Base-by-base conservation (phyloP, 2,888 invertebrate species). In the Amblyjoppa fuscipennis region DNA sequence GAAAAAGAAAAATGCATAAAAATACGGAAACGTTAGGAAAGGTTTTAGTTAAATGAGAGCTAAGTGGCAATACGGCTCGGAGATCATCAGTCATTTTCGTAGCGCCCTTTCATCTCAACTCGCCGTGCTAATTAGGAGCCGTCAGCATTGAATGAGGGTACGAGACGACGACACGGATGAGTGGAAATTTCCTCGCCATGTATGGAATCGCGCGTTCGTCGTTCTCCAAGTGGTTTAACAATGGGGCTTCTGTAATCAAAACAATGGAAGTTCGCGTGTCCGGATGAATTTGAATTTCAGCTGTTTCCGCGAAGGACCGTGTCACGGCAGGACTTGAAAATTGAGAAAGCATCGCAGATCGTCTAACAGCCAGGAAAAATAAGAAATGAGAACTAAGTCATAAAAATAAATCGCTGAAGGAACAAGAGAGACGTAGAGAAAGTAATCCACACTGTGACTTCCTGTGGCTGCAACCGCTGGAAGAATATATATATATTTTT, bases 51-150 rank as follows among this genome's bases (percentile, higher is more conserved):
- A 61, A 34, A 6, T 64, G 41, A 16, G 34, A 31, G 11, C 20
- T 31, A 31, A 45, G 31, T 75, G n/a, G 45, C 38, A 61, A 61
- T 49, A 45, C 61, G 25, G 41, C 31, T 64, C 28, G 61, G 49
- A 49, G 7, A 49, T 38, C 49, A 75, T 75, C 45, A 45, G 64
- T 75, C 49, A 75, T 59, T 25, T 45, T 45, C 49, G 25, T n/a
- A 75, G 49, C 28, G 45, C 16, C 45, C 45, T 64, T n/a, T 75
- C 61, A 16, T 45, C 3, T 11, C 31, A 74, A 11, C 45, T 75
- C 49, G 9, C 61, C 31, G 49, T 9, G 49, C 75, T 75, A 75
- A 75, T 75, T 75, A 49, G 49, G n/a, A 49, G 31, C 75, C 61
- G n/a, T 11, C 5, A 31, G 56, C n/a, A 11, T 64, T 49, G 61